Conservation (phyloP, 2,888 invertebrate species). For the Hermaeophaga mercurialis region DNA sequence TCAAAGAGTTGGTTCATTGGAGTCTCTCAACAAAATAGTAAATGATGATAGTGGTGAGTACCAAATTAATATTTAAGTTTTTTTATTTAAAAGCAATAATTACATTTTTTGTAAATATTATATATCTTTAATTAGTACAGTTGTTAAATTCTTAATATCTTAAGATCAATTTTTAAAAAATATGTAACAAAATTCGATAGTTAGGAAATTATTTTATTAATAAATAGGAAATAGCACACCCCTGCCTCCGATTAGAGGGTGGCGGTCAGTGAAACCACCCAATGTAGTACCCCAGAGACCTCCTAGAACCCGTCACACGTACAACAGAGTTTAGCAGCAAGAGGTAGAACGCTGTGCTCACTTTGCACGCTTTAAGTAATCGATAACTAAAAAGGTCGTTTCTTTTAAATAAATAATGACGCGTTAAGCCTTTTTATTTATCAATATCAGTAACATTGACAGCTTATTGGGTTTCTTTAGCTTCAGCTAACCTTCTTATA, state of each 20-base stretch:
- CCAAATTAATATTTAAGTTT: not conserved
- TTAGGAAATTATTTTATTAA: conserved; percentile 21
- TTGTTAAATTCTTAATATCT: no score
- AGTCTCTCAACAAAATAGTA: conserved; percentile 52
- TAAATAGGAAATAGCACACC: conserved; percentile 49
- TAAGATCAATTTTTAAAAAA: no score
- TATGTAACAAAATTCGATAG: no score
- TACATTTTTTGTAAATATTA: not conserved
- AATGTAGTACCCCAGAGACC: conserved; percentile 63
- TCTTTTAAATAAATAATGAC: not conserved
- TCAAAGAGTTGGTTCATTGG: conserved; percentile 53
- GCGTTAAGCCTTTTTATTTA: not conserved
- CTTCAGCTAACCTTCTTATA: conserved; percentile 10
- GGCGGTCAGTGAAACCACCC: conserved; percentile 66
- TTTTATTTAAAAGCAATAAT: not conserved
- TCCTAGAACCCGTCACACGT: conserved; percentile 62
- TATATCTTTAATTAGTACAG: no score
- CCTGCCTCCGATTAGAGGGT: conserved; percentile 54
- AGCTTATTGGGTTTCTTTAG: conserved; percentile 18
- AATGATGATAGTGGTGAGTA: conserved; percentile 54
- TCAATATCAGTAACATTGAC: not conserved
- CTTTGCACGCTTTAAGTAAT: not conserved
- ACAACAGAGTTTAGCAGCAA: conserved; percentile 52
- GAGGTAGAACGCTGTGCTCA: conserved; percentile 45
- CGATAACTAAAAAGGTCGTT: not conserved